A percentile compares a stretch with the other conserved stretches of the same genome.
Conservation (phyloP, 2,888 invertebrate genomes). For the Yponomeuta evonymella region DNA sequence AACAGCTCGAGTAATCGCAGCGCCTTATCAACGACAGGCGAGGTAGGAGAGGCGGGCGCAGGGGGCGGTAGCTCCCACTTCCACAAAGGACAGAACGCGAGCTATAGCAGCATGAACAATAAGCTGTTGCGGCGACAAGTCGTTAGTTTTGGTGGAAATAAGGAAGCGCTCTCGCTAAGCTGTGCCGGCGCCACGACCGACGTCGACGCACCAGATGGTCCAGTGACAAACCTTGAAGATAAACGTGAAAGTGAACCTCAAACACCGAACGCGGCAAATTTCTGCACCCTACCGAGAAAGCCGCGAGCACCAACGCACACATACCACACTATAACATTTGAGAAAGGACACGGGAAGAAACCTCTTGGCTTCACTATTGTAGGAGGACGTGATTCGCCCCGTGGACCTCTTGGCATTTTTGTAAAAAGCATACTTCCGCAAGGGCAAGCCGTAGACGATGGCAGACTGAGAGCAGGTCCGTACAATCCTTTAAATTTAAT, state of each 20-base stretch:
- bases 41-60: conserved; percentile 49
- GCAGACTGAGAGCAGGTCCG: conserved; percentile 85
- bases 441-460: conserved; percentile 90
- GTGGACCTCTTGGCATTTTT: conserved; percentile 90
- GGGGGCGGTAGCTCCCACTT: conserved; percentile 72
- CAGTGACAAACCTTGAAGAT: conserved; percentile 45
- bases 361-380: conserved; percentile 93
- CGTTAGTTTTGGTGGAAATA: conserved; percentile 73
- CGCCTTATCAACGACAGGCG: conserved; percentile 66
- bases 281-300: conserved; percentile 83
- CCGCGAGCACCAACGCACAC: conserved; percentile 82
- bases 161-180: conserved; percentile 60
- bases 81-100: conserved; percentile 78
- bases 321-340: conserved; percentile 83
- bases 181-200: conserved; percentile 59
- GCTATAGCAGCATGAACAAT: conserved; percentile 78
- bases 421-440: conserved; percentile 89
- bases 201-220: conserved; percentile 57
- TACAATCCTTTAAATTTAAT: background rate
- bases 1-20: conserved; percentile 69
- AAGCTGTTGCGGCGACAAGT: conserved; percentile 75
- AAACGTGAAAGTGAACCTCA: conserved; percentile 57
- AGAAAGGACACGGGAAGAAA: conserved; percentile 89
- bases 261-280: conserved; percentile 75
- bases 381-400: conserved; percentile 89